These are phyloP conservation scores for Ptychodera flava DNA, from an alignment of 35 echinoderm and acorn worm genomes.

Conservation along the genomic window DNA sequence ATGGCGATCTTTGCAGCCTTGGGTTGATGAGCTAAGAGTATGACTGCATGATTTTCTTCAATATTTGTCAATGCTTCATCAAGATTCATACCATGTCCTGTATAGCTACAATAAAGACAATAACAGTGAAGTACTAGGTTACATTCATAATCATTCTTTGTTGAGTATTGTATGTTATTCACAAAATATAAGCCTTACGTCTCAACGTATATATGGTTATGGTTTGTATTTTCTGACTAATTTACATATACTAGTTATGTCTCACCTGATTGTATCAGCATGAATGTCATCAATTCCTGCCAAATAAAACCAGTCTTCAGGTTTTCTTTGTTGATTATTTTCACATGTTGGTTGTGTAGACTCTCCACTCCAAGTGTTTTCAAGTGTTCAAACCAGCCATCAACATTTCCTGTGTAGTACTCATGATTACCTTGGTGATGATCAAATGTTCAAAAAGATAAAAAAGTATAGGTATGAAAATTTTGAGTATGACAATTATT, in stretches of 20 bases:
- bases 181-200: too few relatives aligned
- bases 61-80: slow-evolving; percentile 29
- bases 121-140: too few relatives aligned
- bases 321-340: slow-evolving; percentile 18
- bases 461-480: too few relatives aligned
- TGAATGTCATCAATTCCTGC: slow-evolving; percentile 59
- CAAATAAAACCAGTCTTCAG: slow-evolving; percentile 46
- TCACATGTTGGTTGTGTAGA: slow-evolving; percentile 47
- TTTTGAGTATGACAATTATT: too few relatives aligned
- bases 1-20: slow-evolving; percentile 36
- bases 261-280: slow-evolving; percentile 4
- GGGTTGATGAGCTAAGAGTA: slow-evolving; percentile 66
- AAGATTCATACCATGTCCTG: slow-evolving; percentile 31
- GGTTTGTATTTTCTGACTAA: too few relatives aligned
- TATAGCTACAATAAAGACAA: not conserved
- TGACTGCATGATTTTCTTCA: slow-evolving; percentile 28
- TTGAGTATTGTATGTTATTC: too few relatives aligned
- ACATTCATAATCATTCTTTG: too few relatives aligned
- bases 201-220: too few relatives aligned
- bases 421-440: slow-evolving; percentile 91
- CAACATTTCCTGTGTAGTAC: slow-evolving; percentile 52
- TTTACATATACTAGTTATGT: too few relatives aligned
- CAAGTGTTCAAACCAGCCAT: slow-evolving; percentile 31
- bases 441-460: too few relatives aligned
- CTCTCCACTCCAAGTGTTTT: slow-evolving; percentile 38